Evolutionary conservation across 2,888 invertebrate species (phyloP).

Genomic region (Chymomyza fuscimana): DNA sequence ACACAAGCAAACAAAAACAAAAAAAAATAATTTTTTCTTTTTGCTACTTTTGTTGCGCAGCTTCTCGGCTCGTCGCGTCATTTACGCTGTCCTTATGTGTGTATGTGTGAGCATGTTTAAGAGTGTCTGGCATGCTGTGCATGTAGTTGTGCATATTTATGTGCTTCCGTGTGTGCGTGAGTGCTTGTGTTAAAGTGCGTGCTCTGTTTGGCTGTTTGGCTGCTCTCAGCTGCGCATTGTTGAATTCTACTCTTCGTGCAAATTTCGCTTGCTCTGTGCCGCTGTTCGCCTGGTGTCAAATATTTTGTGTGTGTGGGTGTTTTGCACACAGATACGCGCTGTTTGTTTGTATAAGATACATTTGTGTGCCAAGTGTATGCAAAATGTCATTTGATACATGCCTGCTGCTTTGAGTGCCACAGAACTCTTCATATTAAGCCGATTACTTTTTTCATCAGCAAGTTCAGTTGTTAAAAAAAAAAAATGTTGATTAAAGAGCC

Average conservation of each 20-base stretch:
- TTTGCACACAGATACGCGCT: conserved; percentile 42
- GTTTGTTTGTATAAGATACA: background rate
- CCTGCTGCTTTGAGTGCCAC: no score
- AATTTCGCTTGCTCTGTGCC: conserved; percentile 17
- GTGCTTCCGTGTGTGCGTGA: background rate
- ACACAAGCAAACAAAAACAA: conserved; percentile 2
- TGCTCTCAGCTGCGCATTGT: conserved; percentile 10
- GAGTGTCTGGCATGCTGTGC: background rate
- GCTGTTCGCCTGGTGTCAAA: conserved; percentile 68
- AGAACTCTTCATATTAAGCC: background rate
- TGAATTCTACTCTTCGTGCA: background rate
- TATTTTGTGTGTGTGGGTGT: conserved; percentile 69
- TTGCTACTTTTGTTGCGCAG: conserved; percentile 4
- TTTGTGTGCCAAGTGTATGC: background rate
- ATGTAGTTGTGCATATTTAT: background rate
- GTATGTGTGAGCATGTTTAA: background rate
- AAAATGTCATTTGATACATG: conserved; percentile 14
- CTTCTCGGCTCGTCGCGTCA: background rate
- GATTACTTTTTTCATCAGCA: background rate
- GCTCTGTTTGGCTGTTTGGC: conserved; percentile 11
- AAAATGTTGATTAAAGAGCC: conserved; percentile 70
- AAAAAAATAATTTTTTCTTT: background rate
- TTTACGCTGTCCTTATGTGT: background rate
- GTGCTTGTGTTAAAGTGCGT: conserved; percentile 5
- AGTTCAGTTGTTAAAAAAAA: background rate